A percentile compares a stretch with the other conserved stretches of the same genome.
Evolutionary conservation across 2,888 invertebrate genomes (phyloP).

Genomic region (Rhogogaster chlorosoma): DNA sequence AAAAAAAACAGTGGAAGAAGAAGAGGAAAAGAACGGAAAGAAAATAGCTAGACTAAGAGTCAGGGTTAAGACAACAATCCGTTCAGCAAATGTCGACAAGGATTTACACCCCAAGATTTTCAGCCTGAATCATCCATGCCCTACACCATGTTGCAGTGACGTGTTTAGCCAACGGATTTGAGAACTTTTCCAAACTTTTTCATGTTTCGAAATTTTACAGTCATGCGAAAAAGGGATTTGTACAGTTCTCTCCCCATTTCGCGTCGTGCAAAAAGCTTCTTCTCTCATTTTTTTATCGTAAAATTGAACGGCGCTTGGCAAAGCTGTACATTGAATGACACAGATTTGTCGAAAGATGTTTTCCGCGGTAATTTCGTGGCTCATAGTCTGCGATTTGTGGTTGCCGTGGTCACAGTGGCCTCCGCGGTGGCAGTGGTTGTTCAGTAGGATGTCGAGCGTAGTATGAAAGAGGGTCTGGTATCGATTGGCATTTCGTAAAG

Average conservation of each 20-base stretch:
- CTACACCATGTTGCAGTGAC: neutral
- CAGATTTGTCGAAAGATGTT: neutral
- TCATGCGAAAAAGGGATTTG: neutral
- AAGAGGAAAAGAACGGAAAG: conserved; percentile 43
- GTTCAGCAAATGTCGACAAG: conserved; percentile 69
- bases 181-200: neutral
- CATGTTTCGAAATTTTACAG: neutral
- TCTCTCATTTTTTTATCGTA: neutral
- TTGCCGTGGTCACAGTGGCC: conserved; percentile 19
- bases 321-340: neutral
- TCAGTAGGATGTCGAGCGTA: neutral
- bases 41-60: conserved; percentile 51
- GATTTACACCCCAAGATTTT: neutral
- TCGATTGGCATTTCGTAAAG: conserved; percentile 50
- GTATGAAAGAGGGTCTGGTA: conserved; percentile 22
- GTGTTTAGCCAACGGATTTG: neutral
- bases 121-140: neutral
- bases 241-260: neutral
- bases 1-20: conserved; percentile 35
- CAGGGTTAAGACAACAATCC: conserved; percentile 73
- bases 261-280: neutral
- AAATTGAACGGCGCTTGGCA: neutral
- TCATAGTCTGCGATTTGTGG: conserved; percentile 28
- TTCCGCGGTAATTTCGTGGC: neutral
- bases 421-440: neutral